Evolutionary conservation across 1,140 invertebrate genomes (phyloP).

Genomic region (Helicoverpa zea): DNA sequence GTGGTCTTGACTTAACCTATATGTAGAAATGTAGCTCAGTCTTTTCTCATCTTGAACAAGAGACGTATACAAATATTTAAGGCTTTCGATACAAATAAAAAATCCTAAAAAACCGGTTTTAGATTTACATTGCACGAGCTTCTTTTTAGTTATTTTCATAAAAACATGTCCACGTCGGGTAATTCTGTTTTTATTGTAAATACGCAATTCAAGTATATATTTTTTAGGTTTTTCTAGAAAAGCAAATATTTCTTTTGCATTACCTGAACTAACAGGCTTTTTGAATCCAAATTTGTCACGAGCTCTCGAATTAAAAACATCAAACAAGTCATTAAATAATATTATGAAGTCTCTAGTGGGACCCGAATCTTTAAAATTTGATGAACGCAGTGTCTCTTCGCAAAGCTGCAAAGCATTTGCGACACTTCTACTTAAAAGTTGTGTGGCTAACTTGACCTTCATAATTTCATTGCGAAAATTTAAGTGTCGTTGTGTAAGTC

Average conservation of each 20-base stretch:
- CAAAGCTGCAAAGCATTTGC: slow-evolving; percentile 34
- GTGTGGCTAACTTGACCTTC: slow-evolving; percentile 52
- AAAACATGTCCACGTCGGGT: not conserved
- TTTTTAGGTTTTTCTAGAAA: not conserved
- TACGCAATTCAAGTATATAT: not conserved
- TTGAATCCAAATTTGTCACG: not conserved
- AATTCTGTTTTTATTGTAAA: not conserved
- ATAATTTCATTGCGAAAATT: slow-evolving; percentile 55
- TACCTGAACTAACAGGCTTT: not conserved
- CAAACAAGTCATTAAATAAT: not conserved
- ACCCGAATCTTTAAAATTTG: not conserved
- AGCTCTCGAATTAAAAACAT: not conserved
- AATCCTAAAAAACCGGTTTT: not conserved
- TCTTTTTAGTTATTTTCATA: not conserved
- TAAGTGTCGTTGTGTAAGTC: slow-evolving; percentile 22
- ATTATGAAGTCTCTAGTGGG: not conserved
- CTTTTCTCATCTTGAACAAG: too few relatives aligned
- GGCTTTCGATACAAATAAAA: not conserved
- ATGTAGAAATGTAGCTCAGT: too few relatives aligned
- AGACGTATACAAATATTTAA: not conserved
- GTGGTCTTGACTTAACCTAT: too few relatives aligned
- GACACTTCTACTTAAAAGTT: slow-evolving; percentile 53
- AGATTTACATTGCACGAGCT: not conserved
- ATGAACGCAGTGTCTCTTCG: not conserved
- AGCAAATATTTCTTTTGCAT: not conserved